Evolutionary conservation across 2,113 vertebrate genomes (phyloP), one percentile per base, ranked within the genome.

Genomic region (Maccullochella peelii): DNA sequence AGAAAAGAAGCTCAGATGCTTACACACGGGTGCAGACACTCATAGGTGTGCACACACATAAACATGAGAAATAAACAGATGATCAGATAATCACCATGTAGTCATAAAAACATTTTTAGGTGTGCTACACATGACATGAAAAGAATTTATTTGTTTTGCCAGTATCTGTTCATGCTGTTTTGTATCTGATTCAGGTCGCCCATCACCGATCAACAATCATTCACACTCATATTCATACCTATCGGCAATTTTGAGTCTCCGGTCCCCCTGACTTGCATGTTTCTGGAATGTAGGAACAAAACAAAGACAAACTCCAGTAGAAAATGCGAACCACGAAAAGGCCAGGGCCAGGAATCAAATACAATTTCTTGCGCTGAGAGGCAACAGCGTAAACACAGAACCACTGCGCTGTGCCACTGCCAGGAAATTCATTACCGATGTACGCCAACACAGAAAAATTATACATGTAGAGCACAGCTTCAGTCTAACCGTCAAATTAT

Each of bases 191-290:
- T 59, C 2, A 71, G 12, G 5, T 67, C 2, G 7, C 14, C 36
- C 36, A 67, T 71, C 36, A 61, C 55, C 61, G 54, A 50, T 47
- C n/a, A 67, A 25, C 14, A 38, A 71, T 63, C 47, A 74, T 70
- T 84, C 47, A 40, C 57, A 55, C 61, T 69, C 59, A 27, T 30
- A 77, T 57, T 72, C 42, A 50, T 76, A 62, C 65, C 44, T 66
- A 5, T 54, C n/a, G 36, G 50, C 50, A 38, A n/a, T 55, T 74
- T 27, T 10, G 40, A 72, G 27, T 75, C 23, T 80, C 15, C 20
- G 66, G 8, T 58, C 20, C 3, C 20, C n/a, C 16, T 27, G 25
- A 70, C 36, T 30, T 40, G 18, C 20, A 54, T 55, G 27, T 59
- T 33, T 40, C 30, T 36, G 18, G 1, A 50, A 62, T 58, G 36